These are phyloP conservation scores for Stegostoma tigrinum DNA, from an alignment of 2,113 vertebrate species.

Conservation along the genomic window DNA sequence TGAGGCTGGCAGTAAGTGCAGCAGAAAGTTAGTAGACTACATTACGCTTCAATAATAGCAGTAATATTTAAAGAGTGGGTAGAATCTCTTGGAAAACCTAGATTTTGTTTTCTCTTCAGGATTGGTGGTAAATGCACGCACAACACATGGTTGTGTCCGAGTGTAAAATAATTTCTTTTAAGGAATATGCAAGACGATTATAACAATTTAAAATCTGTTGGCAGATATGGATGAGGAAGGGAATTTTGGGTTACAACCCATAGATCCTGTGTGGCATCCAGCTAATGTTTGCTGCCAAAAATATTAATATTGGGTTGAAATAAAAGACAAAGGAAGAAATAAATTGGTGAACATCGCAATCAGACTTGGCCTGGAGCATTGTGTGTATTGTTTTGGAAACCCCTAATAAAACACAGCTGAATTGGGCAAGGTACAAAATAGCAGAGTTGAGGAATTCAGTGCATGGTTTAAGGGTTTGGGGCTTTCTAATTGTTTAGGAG, in stretches of 20 bases:
- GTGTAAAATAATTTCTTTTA: background rate
- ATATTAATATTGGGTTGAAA: background rate
- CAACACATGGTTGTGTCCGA: background rate
- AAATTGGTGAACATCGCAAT: background rate
- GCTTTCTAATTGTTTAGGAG: background rate
- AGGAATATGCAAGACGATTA: background rate
- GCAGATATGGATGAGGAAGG: background rate
- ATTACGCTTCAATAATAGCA: background rate
- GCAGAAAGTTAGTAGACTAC: background rate
- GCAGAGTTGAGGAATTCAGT: background rate
- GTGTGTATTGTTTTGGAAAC: background rate
- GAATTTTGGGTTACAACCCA: background rate
- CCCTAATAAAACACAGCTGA: background rate
- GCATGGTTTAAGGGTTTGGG: background rate
- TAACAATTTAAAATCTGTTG: background rate
- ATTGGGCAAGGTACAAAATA: background rate
- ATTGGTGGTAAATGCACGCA: background rate
- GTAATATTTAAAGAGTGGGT: background rate
- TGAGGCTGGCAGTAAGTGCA: background rate
- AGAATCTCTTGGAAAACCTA: background rate
- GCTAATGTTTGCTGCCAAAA: background rate
- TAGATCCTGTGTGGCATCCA: background rate
- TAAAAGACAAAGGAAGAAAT: background rate
- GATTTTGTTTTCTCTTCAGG: background rate
- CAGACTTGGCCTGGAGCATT: background rate